A percentile compares a stretch with the other conserved stretches of the same genome.
phyloP scores from a whole-genome alignment of 92 coral and sea anemone species.

The Meandrina meandrites region DNA sequence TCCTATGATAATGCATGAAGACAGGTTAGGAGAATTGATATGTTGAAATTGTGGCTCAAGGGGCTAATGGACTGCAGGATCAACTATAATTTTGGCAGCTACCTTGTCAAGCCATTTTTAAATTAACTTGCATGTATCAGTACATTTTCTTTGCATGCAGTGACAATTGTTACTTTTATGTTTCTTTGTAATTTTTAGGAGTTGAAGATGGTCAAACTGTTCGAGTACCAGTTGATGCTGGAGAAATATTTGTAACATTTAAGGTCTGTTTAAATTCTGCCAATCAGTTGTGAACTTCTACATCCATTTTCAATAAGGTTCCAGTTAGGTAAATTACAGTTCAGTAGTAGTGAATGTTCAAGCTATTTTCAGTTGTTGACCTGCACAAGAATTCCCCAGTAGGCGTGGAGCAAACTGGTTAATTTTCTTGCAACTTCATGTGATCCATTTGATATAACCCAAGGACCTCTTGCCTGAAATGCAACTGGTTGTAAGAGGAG shows the following conservation, averaged over 20 bases:
- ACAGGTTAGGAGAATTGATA: not conserved
- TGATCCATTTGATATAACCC: not conserved
- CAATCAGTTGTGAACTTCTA: not conserved
- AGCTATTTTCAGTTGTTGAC: too few species aligned
- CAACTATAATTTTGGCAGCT: not conserved
- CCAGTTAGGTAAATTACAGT: too few species aligned
- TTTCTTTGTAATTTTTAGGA: slow-evolving; percentile 44
- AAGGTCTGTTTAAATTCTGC: slow-evolving; percentile 54
- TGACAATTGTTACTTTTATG: not conserved
- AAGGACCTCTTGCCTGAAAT: not conserved
- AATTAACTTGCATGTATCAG: not conserved
- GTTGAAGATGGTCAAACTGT: slow-evolving; percentile 97
- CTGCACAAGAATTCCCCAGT: too few species aligned
- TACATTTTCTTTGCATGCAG: not conserved
- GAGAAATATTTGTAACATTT: slow-evolving; percentile 91
- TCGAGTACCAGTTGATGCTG: slow-evolving; percentile 81
- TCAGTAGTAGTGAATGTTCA: too few species aligned
- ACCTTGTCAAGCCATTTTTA: not conserved
- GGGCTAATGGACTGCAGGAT: too few species aligned
- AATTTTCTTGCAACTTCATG: not conserved
- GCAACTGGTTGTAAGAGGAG: not conserved
- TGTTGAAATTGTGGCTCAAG: not conserved
- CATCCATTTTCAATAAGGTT: too few species aligned
- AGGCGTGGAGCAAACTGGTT: not conserved
- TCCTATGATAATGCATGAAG: not conserved